Evolutionary conservation across 2,888 invertebrate species (phyloP).

Genomic region (Cyclophora albipunctata): DNA sequence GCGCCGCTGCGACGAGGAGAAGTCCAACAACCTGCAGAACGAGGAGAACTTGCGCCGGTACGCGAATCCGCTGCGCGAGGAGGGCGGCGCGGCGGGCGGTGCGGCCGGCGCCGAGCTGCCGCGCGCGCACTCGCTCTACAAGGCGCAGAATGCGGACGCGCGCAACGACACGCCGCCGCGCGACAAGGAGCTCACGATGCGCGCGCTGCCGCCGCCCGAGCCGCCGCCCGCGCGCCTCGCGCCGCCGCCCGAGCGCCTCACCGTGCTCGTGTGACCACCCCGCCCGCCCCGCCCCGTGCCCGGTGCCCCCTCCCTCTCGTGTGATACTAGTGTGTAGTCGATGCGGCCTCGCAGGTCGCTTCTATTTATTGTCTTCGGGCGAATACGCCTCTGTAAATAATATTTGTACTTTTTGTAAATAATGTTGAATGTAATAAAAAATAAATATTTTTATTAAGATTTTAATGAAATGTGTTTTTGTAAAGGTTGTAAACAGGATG

Average conservation of each 20-base stretch:
- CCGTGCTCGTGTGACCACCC: constrained; percentile 53
- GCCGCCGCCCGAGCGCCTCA: constrained; percentile 57
- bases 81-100: constrained; percentile 46
- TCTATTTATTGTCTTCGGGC: constrained; percentile 49
- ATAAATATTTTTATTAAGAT: constrained; percentile 41
- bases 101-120: constrained; percentile 65
- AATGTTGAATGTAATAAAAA: constrained; percentile 18
- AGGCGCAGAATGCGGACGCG: constrained; percentile 89
- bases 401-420: constrained; percentile 17
- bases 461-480: constrained; percentile 45
- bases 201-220: constrained; percentile 71
- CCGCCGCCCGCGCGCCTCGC: constrained; percentile 37
- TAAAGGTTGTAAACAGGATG: constrained; percentile 57
- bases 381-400: constrained; percentile 56
- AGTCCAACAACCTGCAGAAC: constrained; percentile 93
- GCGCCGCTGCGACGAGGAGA: constrained; percentile 85
- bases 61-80: constrained; percentile 85
- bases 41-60: constrained; percentile 91
- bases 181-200: constrained; percentile 86
- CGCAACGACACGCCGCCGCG: constrained; percentile 87
- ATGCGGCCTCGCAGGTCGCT: constrained; percentile 15
- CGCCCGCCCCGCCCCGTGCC: constrained; percentile 1
- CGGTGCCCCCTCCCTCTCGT: constrained; percentile 14
- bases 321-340: constrained; percentile 38
- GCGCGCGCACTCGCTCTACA: constrained; percentile 82